phyloP scores from a whole-genome alignment of 2,888 invertebrate genomes.

The Drosophila paucipuncta region DNA sequence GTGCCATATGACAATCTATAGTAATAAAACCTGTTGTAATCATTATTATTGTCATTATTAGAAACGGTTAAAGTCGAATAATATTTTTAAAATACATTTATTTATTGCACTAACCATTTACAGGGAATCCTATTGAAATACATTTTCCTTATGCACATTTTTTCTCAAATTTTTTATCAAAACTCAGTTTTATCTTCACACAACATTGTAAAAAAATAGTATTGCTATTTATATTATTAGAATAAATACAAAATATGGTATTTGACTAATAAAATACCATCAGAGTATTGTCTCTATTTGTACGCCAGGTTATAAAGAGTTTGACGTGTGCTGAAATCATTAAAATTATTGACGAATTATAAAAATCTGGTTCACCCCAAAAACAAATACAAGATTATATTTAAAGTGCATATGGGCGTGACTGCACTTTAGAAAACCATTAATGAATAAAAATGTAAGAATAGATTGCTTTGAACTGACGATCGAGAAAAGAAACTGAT shows the following conservation, averaged over 20 bases:
- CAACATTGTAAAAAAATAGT: too few relatives aligned
- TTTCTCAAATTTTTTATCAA: neutral
- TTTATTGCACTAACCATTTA: slow-evolving; percentile 2
- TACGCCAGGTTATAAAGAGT: neutral
- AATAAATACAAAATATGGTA: neutral
- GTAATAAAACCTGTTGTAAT: neutral
- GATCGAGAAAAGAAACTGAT: slow-evolving; percentile 6
- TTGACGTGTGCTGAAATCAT: slow-evolving; percentile 9
- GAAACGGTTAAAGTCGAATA: neutral
- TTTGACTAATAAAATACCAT: slow-evolving; percentile 1
- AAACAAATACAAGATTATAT: slow-evolving; percentile 1
- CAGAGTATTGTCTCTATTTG: neutral
- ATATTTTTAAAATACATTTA: neutral
- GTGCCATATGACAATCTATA: neutral
- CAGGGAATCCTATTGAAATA: neutral
- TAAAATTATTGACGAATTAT: neutral
- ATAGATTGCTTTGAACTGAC: neutral
- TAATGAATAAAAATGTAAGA: neutral
- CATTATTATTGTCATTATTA: neutral
- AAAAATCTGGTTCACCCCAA: slow-evolving; percentile 9
- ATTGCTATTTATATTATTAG: neutral
- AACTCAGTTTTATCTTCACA: neutral
- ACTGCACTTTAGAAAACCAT: slow-evolving; percentile 2
- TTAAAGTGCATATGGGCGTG: slow-evolving; percentile 26
- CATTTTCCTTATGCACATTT: neutral